Evolutionary conservation across 2,888 invertebrate genomes (phyloP), one percentile per base, ranked within the genome.

Genomic region (Epirrita christyi): DNA sequence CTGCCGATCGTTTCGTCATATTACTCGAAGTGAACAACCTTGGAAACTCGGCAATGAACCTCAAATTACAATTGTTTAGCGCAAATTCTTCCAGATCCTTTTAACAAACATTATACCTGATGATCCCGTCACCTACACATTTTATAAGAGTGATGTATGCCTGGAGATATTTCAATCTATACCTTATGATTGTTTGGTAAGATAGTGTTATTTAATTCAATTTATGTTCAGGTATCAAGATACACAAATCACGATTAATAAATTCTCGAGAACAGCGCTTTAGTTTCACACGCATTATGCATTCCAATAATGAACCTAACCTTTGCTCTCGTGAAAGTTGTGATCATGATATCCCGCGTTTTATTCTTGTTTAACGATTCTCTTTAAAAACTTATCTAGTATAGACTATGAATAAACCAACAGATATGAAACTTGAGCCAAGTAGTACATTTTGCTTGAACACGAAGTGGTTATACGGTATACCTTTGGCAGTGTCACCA

Each of bases 31-130:
- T 70, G 66, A 70, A 72, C 68, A 73, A 75, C 81, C 80, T 81
- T 79, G 80, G 67, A 55, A 60, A 61, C 70, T 75, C 71, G 75
- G 69, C 78, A 80, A 76, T 78, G 78, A 77, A 76, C 76, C 75
- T 71, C 71, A 53, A 64, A 66, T 70, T 68, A 66, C 71, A 68
- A 73, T 78, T 74, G 76, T 76, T 72, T 71, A 61, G 67, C 67
- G 68, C 65, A 55, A 60, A 55, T 48, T 41, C 15, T 51, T 44
- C 43, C 47, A 59, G 40, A 59, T 48, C 47, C 38, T 50, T 45
- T 21, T 15, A 48, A 13, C 6, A 5, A 40, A 7, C 21, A 10
- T 5, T 15, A 8, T 15, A 14, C 40, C 27, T 27, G 21, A 21
- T 21, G 21, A 4, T 21, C 21, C 21, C 4, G 2, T 21, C 21